Base-by-base conservation (phyloP, 2,888 invertebrate species). In the Dicycla oo region DNA sequence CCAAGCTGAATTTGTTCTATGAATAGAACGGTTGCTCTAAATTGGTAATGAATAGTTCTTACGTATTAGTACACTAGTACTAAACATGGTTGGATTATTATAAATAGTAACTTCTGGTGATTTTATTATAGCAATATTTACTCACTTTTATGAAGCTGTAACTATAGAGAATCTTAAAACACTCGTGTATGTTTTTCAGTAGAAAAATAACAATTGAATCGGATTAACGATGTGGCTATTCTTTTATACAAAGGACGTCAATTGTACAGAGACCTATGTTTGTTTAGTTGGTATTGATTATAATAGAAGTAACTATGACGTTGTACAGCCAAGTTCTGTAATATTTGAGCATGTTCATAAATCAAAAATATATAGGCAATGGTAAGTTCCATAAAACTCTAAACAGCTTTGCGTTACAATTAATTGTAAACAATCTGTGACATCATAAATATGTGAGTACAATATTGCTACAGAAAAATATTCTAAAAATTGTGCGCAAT, bases 21-120 rank as follows among this genome's bases (percentile, higher is more conserved):
- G 13, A 62, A 82, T 79, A 73, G 73, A 40, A 64, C 43, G 15
- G 15, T 15, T 56, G 23, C 56, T 45, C 54, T 67, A 78, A 43
- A 78, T 60, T 34, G 18, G 58, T 11, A n/a, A 18, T 78, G 20
- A 47, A n/a, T 40, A 71, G 40, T 49, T 26, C 13, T 30, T 54
- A 13, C 4, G n/a, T 20, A 56, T 30, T n/a, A 53, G 51, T n/a
- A 15, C 51, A 30, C n/a, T 34, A 45, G 15, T 30, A 30, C 45
- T 75, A 49, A 20, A 51, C 18, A 40, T 40, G 18, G 20, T 68
- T 18, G 3, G 11, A 20, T 10, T 65, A 20, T 10, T 65, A 10
- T 34, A 13, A 47, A 64, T 11, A 56, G 11, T 0, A 23, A 18
- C 20, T 10, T 20, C 20, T 26, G 4, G 18, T 26, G 20, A 15